Conservation (phyloP, 2,888 invertebrate genomes). For the Drosophila falleni region DNA sequence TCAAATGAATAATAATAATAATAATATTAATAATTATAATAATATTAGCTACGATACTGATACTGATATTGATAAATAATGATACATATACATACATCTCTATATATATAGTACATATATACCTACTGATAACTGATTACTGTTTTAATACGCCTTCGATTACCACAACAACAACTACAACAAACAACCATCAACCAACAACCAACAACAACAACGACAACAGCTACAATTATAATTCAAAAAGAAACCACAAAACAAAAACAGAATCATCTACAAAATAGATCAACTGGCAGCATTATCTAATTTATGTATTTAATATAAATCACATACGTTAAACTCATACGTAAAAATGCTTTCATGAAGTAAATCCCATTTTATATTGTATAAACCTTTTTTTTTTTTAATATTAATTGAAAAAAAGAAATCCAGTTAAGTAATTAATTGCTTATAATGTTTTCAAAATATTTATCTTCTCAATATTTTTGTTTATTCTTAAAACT, state of each 20-base stretch:
- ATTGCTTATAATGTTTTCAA: too few relatives aligned
- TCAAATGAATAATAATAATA: conserved; percentile 82
- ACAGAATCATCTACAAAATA: conserved; percentile 34
- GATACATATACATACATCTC: conserved; percentile 53
- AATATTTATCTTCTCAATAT: neutral
- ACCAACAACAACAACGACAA: conserved; percentile 29
- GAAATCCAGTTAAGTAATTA: too few relatives aligned
- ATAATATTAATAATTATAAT: conserved; percentile 46
- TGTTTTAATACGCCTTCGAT: conserved; percentile 73
- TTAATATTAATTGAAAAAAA: too few relatives aligned
- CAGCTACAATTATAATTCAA: conserved; percentile 30
- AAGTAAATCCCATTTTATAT: conserved; percentile 27
- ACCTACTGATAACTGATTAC: conserved; percentile 67
- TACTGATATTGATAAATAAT: conserved; percentile 63
- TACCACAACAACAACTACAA: conserved; percentile 48
- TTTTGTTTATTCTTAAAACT: neutral
- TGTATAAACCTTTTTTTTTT: too few relatives aligned
- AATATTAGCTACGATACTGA: conserved; percentile 60
- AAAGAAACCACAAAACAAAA: conserved; percentile 6
- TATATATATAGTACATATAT: conserved; percentile 56
- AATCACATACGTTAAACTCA: conserved; percentile 36
- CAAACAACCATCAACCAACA: conserved; percentile 33
- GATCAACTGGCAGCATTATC: conserved; percentile 39
- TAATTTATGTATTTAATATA: conserved; percentile 36
- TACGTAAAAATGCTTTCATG: conserved; percentile 15